phyloP scores from a whole-genome alignment of 2,113 vertebrate genomes.

The Oryzias woworae region DNA sequence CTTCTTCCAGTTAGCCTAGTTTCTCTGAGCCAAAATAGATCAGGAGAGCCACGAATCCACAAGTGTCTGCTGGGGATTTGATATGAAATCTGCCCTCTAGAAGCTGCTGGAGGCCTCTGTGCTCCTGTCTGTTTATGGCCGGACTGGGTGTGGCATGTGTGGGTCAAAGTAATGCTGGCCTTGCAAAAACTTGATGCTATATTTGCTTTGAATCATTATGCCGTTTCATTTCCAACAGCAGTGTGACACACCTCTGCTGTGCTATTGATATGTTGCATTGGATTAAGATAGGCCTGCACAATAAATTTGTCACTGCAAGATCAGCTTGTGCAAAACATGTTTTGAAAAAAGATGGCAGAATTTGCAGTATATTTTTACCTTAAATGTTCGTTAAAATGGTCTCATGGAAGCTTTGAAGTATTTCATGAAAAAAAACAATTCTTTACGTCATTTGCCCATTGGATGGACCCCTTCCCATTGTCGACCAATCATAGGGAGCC shows the following conservation, averaged over 20 bases:
- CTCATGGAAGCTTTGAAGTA: too few relatives aligned
- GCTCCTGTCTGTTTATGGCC: constrained; percentile 6
- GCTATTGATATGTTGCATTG: constrained; percentile 2
- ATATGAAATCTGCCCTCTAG: constrained; percentile 63
- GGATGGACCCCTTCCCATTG: too few relatives aligned
- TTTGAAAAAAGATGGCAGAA: too few relatives aligned
- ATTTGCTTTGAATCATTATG: neutral
- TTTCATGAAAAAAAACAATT: too few relatives aligned
- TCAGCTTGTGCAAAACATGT: too few relatives aligned
- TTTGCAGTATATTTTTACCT: too few relatives aligned
- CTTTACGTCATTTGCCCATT: too few relatives aligned
- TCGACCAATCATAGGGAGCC: too few relatives aligned
- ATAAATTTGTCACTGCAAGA: too few relatives aligned
- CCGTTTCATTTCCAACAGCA: too few relatives aligned
- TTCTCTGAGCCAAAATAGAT: constrained; percentile 77
- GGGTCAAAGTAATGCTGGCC: constrained; percentile 21
- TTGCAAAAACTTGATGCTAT: constrained; percentile 24
- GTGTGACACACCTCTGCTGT: neutral
- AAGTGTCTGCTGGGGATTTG: constrained; percentile 59
- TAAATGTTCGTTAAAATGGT: too few relatives aligned
- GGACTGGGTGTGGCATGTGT: constrained; percentile 24
- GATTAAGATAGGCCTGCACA: neutral
- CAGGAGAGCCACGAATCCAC: constrained; percentile 46
- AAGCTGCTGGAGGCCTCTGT: constrained; percentile 23
- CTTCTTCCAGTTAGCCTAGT: constrained; percentile 72